Conservation (phyloP, 2,797 vertebrate genomes). For the Emydoidea blandingii region DNA sequence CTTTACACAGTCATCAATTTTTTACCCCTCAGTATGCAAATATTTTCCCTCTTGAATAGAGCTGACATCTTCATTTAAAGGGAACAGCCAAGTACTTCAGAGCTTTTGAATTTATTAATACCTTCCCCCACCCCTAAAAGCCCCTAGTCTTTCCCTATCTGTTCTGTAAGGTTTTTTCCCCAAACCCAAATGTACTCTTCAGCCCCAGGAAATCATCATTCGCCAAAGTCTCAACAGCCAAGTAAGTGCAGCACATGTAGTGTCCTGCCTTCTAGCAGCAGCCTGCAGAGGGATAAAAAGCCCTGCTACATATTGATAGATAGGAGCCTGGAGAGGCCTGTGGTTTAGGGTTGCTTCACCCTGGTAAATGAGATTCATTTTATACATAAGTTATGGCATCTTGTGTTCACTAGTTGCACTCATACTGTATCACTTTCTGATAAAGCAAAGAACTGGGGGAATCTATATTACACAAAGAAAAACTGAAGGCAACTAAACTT, state of each 20-base stretch:
- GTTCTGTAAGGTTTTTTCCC: background rate
- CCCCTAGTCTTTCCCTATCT: background rate
- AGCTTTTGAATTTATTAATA: background rate
- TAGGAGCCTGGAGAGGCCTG: background rate
- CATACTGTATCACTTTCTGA: background rate
- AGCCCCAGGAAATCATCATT: background rate
- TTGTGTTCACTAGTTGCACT: background rate
- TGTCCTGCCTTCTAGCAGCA: background rate
- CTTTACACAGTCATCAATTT: background rate
- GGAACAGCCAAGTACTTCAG: background rate
- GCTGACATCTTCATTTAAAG: no score
- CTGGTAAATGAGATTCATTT: background rate
- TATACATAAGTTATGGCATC: rapidly evolving
- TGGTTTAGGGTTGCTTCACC: background rate
- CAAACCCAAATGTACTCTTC: background rate
- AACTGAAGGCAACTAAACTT: background rate
- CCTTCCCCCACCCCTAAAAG: background rate
- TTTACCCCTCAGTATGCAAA: background rate
- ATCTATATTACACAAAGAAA: background rate
- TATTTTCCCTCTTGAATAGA: background rate
- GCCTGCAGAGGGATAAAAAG: background rate
- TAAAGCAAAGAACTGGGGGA: background rate
- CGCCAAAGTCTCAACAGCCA: background rate
- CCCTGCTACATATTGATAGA: background rate
- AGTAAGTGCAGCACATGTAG: background rate